Base-by-base conservation (phyloP, 2,888 invertebrate species). In the Harpalus rubripes region DNA sequence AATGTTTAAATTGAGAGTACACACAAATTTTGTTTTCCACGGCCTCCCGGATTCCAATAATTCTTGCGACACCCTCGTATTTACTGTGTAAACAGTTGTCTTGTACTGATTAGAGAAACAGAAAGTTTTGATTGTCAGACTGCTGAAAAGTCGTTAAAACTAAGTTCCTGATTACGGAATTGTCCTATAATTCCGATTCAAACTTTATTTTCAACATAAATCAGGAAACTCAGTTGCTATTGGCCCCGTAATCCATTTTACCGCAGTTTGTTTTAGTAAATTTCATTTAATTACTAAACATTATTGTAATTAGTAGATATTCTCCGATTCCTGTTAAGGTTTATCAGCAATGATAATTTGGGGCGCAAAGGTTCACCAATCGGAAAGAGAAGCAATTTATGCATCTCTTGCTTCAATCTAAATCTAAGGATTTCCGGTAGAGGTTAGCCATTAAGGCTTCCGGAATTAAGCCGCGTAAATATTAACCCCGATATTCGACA, bases 341-440 rank as follows among this genome's bases (percentile, higher is more conserved):
- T 32, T 78, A 58, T 32, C 56, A 58, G 78, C 32, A 58, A 58
- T 65, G 63, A 81, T 81, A 65, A 63, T 81, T 81, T 15, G 22
- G 39, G 18, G 56, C 41, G 44, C 41, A 61, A 59, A 80, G 59
- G 79, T 80, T 81, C 44, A 41, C 65, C 39, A 61, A 81, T 81
- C 81, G 81, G 81, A 81, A 44, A 81, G 52, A n/a, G 41, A 65
- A 58, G 81, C 63, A 81, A 81, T 81, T 81, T 63, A 61, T 61
- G 65, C 59, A 81, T 81, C 63, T 44, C 63, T 61, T 18, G 81
- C 44, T 65, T 81, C 44, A 81, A 81, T 81, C 81, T 65, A 44
- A 81, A 81, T 81, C 81, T 65, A 44, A 44, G 81, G 81, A 81
- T 81, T 63, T 81, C 81, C 81, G 63, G 81, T 76, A 44, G 59